Evolutionary conservation across 2,797 vertebrate genomes (phyloP).

Genomic region (Microchirus variegatus): DNA sequence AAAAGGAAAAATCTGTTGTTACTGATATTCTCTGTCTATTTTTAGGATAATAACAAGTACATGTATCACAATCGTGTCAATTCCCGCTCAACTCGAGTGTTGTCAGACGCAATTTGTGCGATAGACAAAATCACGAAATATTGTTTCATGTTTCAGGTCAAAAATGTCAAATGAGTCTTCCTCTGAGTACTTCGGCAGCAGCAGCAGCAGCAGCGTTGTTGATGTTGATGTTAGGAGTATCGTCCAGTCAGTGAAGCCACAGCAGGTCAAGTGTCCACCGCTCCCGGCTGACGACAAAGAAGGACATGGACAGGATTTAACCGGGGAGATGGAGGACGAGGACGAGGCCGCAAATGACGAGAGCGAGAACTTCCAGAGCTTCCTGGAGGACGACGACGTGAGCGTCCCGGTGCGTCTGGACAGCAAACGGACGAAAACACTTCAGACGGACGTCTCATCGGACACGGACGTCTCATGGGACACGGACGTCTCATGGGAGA

Average conservation of each 20-base stretch:
- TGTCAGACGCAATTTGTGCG: no score
- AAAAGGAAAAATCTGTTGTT: no score
- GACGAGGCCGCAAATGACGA: background rate
- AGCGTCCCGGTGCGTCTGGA: constrained; percentile 19
- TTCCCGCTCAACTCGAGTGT: no score
- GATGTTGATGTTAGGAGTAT: background rate
- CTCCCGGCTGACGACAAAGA: background rate
- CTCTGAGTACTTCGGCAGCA: constrained; percentile 38
- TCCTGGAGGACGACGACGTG: constrained; percentile 43
- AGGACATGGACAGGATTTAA: background rate
- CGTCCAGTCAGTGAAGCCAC: background rate
- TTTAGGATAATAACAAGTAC: no score
- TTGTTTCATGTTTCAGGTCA: constrained; percentile 22
- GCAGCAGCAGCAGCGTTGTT: constrained; percentile 2
- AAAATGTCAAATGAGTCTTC: constrained; percentile 5
- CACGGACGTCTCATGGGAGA: no score
- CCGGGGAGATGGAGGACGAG: background rate
- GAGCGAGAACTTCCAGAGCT: constrained; percentile 12
- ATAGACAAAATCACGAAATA: no score
- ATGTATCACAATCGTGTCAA: no score
- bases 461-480: no score
- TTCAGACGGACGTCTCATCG: background rate
- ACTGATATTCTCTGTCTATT: no score
- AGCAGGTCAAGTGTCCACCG: constrained; percentile 9
- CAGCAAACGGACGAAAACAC: background rate